These are phyloP conservation scores for Meteorus cinctellus DNA, from an alignment of 2,888 invertebrate species.

Conservation along the genomic window DNA sequence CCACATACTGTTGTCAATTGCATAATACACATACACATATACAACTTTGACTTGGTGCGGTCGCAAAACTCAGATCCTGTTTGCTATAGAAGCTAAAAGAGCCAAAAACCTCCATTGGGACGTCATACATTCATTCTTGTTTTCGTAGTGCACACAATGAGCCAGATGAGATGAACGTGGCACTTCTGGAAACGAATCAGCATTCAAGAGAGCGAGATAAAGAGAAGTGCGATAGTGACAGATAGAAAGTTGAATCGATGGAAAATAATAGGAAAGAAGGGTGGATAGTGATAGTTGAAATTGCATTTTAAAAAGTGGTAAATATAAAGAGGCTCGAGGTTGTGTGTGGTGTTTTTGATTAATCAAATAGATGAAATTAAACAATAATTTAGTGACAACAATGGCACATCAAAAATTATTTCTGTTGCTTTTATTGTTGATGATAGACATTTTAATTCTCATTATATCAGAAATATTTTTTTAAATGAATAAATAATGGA, in stretches of 20 bases:
- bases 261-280: neutral
- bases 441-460: no score
- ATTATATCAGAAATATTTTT: no score
- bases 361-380: neutral
- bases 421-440: no score
- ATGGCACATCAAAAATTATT: no score
- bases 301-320: neutral
- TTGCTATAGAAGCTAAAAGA: conserved; percentile 1
- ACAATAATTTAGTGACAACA: no score
- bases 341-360: neutral
- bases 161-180: neutral
- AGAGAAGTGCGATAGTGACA: neutral
- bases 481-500: no score
- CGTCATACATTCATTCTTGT: neutral
- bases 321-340: neutral
- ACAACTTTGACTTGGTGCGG: neutral
- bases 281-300: neutral
- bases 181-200: conserved; percentile 4
- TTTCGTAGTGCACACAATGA: neutral
- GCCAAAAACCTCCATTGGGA: neutral
- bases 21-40: neutral
- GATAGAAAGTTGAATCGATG: neutral
- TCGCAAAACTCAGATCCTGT: neutral
- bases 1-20: neutral
- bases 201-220: neutral